Conservation (phyloP, 64 coral and sea anemone species). For the Montipora capricornis region DNA sequence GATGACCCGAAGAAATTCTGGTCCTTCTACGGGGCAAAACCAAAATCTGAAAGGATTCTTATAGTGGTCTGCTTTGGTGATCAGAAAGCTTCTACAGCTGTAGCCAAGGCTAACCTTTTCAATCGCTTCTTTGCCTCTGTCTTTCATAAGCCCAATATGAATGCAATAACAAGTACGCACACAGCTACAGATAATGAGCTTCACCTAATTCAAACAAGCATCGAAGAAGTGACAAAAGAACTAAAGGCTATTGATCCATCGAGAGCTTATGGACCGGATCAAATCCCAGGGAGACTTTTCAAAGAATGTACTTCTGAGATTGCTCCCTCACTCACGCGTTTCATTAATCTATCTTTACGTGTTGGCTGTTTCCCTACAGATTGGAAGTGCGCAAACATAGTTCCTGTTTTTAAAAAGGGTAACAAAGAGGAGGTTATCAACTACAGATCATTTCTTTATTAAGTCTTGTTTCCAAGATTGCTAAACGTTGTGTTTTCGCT, state of each 20-base stretch:
- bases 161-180: conserved; percentile 65
- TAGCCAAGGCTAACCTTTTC: neutral
- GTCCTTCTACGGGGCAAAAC: too few relatives aligned
- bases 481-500: too few relatives aligned
- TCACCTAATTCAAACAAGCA: too few relatives aligned
- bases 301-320: conserved; percentile 26
- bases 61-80: neutral
- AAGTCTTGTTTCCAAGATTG: too few relatives aligned
- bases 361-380: too few relatives aligned
- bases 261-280: conserved; percentile 26
- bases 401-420: too few relatives aligned
- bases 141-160: conserved; percentile 64
- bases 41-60: neutral
- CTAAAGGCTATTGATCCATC: conserved; percentile 1
- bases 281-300: conserved; percentile 19
- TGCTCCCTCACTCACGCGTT: conserved; percentile 8
- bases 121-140: conserved; percentile 60
- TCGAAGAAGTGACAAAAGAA: neutral
- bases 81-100: neutral
- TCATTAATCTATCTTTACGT: conserved; percentile 22
- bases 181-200: conserved; percentile 24
- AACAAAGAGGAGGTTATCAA: too few relatives aligned
- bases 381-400: too few relatives aligned
- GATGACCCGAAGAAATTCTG: too few relatives aligned
- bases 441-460: too few relatives aligned